phyloP scores from a whole-genome alignment of 2,888 invertebrate genomes.

The Caenorhabditis panamensis region DNA sequence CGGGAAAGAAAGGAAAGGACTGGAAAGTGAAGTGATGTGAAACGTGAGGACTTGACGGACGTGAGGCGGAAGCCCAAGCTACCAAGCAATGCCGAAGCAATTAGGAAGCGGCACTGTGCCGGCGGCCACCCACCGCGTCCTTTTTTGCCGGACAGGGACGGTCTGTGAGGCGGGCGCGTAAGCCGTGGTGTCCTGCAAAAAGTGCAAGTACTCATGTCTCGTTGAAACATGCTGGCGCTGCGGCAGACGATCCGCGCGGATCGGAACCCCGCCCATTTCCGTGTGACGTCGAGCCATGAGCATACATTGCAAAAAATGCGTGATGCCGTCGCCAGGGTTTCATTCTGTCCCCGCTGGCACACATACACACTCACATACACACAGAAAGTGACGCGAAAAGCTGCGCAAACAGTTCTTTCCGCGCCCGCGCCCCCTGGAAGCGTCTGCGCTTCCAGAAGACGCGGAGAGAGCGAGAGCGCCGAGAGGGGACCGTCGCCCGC shows the following conservation, averaged over 20 bases:
- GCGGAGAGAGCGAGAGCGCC: constrained; percentile 30
- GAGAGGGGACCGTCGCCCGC: constrained; percentile 2
- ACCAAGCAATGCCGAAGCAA: too few relatives aligned
- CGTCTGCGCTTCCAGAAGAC: constrained; percentile 45
- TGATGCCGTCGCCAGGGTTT: constrained; percentile 50
- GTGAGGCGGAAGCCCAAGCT: too few relatives aligned
- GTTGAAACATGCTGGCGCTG: constrained; percentile 50
- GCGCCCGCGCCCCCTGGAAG: constrained; percentile 46
- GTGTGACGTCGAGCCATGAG: constrained; percentile 56
- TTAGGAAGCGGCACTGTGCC: not conserved
- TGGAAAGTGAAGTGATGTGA: constrained; percentile 2
- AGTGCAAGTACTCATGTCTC: constrained; percentile 60
- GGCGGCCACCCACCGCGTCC: constrained; percentile 51
- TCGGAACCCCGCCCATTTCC: constrained; percentile 59
- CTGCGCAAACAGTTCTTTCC: constrained; percentile 60
- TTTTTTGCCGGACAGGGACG: constrained; percentile 54
- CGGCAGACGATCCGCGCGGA: constrained; percentile 57
- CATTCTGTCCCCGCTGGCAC: constrained; percentile 43
- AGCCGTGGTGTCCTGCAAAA: constrained; percentile 54
- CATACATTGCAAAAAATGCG: constrained; percentile 59
- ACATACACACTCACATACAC: constrained; percentile 51
- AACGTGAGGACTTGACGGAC: too few relatives aligned
- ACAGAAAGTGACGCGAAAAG: constrained; percentile 57
- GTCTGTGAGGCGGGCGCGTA: constrained; percentile 47
- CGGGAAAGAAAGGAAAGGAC: too few relatives aligned